Conservation (phyloP, 2,797 vertebrate species). For the Falco columbarius region DNA sequence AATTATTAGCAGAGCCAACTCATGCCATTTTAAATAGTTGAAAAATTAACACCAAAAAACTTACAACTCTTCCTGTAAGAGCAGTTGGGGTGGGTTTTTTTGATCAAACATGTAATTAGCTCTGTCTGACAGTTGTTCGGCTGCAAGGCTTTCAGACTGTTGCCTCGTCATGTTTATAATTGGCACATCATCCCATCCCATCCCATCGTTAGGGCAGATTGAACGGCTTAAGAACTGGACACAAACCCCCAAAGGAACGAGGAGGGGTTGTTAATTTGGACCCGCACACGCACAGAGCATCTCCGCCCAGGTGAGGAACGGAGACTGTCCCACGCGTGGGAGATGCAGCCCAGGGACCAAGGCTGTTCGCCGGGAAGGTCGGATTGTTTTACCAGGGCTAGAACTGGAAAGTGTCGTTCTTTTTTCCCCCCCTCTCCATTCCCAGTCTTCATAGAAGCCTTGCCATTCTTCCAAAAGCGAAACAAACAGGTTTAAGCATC, state of each 20-base stretch:
- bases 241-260: neutral
- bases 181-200: no score
- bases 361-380: neutral
- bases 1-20: neutral
- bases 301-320: neutral
- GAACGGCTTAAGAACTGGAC: no score
- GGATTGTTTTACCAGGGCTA: neutral
- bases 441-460: neutral
- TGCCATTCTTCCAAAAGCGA: neutral
- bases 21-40: neutral
- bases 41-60: neutral
- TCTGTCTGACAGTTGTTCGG: neutral
- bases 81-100: neutral
- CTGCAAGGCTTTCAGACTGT: neutral
- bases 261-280: neutral
- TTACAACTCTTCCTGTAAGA: neutral
- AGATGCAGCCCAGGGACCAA: neutral
- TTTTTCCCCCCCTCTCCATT: no score
- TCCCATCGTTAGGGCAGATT: no score
- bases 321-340: neutral
- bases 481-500: neutral
- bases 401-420: neutral
- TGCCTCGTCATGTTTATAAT: neutral
- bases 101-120: neutral
- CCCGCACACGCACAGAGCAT: rapidly evolving